Conservation (phyloP, 1,140 invertebrate genomes). For the Atta texana region DNA sequence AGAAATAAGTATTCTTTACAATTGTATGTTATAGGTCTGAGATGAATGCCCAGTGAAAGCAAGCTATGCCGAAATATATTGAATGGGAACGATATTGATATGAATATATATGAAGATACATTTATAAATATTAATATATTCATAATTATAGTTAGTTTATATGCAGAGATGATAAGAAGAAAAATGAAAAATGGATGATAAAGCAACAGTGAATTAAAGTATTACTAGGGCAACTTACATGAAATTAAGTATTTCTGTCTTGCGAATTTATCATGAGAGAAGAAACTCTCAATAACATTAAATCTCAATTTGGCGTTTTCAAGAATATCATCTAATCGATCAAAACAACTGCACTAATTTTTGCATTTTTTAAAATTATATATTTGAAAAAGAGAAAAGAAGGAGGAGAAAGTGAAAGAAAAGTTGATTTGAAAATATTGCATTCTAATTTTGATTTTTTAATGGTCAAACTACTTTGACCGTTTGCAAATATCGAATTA, state of each 20-base stretch:
- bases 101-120: constrained; percentile 71
- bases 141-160: constrained; percentile 63
- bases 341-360: constrained; percentile 33
- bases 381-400: not conserved
- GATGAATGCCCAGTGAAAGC: constrained; percentile 84
- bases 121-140: constrained; percentile 80
- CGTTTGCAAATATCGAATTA: not conserved
- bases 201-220: constrained; percentile 13
- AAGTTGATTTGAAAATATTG: not conserved
- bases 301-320: constrained; percentile 29
- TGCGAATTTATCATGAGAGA: constrained; percentile 24
- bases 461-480: not conserved
- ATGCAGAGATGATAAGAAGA: constrained; percentile 25
- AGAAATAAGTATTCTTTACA: constrained; percentile 24
- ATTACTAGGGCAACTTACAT: constrained; percentile 19
- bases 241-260: constrained; percentile 15
- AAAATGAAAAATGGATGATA: constrained; percentile 20
- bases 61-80: constrained; percentile 71
- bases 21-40: constrained; percentile 79
- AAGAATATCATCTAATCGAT: constrained; percentile 10
- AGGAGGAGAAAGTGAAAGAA: not conserved
- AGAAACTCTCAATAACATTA: not conserved
- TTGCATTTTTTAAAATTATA: not conserved
- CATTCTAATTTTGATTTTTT: not conserved
- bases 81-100: constrained; percentile 83